phyloP scores from a whole-genome alignment of 1,140 invertebrate species.

The Leptonema lineaticorne region DNA sequence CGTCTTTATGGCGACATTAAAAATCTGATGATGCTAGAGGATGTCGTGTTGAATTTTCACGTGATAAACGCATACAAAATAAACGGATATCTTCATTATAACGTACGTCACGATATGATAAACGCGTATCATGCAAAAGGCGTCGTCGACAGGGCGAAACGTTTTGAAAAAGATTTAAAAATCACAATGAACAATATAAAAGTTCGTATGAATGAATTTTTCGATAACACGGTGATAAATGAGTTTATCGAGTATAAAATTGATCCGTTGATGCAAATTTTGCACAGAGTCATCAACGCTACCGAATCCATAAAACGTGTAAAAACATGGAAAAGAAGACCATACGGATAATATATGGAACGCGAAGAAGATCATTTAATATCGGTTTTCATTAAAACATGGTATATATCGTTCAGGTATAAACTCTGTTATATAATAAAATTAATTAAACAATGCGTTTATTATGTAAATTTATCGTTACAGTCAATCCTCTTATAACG shows the following conservation, averaged over 20 bases:
- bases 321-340: conserved; percentile 31
- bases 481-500: too few species aligned
- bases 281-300: conserved; percentile 19
- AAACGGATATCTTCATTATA: conserved; percentile 32
- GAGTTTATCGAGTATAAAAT: conserved; percentile 36
- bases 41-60: conserved; percentile 7
- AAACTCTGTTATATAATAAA: too few species aligned
- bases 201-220: conserved; percentile 24
- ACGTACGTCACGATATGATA: conserved; percentile 25
- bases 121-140: neutral
- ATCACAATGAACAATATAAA: neutral
- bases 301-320: neutral
- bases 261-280: conserved; percentile 18
- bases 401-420: too few species aligned
- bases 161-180: conserved; percentile 3
- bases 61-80: conserved; percentile 11
- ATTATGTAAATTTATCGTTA: too few species aligned
- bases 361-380: too few species aligned
- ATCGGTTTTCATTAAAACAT: too few species aligned
- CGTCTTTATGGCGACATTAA: conserved; percentile 26
- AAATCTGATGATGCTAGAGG: conserved; percentile 22
- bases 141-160: conserved; percentile 14
- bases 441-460: too few species aligned
- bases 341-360: too few species aligned
- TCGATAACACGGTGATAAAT: conserved; percentile 19